Conservation (phyloP, 2,888 invertebrate genomes). For the Saturnia japonica region DNA sequence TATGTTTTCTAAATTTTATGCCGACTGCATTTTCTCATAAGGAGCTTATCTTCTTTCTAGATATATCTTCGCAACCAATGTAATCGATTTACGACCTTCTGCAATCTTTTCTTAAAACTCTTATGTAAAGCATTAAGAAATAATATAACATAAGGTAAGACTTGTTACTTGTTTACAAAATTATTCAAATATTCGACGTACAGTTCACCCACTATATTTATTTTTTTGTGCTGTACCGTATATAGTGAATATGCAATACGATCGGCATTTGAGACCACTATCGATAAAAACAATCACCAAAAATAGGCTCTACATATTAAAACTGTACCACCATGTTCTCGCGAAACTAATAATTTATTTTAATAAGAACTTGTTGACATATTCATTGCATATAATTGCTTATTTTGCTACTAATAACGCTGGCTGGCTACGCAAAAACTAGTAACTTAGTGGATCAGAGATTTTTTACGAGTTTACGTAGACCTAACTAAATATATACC, state of each 20-base stretch:
- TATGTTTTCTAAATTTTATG: too few species aligned
- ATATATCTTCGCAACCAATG: neutral
- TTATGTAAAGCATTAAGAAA: constrained; percentile 3
- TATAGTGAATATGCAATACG: constrained; percentile 23
- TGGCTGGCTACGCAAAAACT: neutral
- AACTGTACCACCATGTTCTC: constrained; percentile 19
- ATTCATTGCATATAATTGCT: neutral
- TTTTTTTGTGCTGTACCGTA: constrained; percentile 2
- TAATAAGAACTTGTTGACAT: constrained; percentile 1
- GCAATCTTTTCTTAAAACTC: neutral
- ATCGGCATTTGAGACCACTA: constrained; percentile 14
- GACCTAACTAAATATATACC: too few species aligned
- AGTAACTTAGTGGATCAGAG: neutral
- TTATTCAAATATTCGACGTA: constrained; percentile 4
- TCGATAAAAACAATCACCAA: constrained; percentile 27
- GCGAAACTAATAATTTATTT: neutral
- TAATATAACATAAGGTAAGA: neutral
- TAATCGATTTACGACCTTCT: neutral
- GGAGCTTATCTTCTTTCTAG: neutral
- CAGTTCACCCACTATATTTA: neutral
- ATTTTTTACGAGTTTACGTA: neutral
- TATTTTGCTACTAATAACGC: neutral
- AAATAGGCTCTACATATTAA: constrained; percentile 20
- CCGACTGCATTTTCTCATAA: too few species aligned
- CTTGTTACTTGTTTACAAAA: constrained; percentile 3